phyloP scores from a whole-genome alignment of 2,888 invertebrate genomes.

The Deilephila porcellus region DNA sequence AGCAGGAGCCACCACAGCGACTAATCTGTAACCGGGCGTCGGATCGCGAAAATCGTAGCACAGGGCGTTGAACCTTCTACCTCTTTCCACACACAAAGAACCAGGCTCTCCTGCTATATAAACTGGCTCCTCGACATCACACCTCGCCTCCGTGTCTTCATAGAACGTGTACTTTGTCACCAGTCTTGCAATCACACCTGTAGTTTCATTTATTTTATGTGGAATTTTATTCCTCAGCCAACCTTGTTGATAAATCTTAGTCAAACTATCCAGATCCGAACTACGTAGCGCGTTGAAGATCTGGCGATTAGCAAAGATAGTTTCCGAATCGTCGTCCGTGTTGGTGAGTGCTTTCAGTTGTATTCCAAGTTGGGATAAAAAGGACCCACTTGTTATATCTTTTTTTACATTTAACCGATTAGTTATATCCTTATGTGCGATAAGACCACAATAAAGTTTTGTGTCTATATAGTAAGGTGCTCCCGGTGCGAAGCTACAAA shows the following conservation, averaged over 20 bases:
- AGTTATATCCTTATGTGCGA: constrained; percentile 53
- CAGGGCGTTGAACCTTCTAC: constrained; percentile 60
- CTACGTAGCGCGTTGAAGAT: constrained; percentile 38
- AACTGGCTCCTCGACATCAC: constrained; percentile 65
- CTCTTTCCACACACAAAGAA: constrained; percentile 63
- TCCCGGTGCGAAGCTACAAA: constrained; percentile 75
- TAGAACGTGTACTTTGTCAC: constrained; percentile 67
- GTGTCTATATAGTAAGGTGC: constrained; percentile 66
- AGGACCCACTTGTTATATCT: constrained; percentile 8
- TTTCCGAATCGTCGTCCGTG: neutral
- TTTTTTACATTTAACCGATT: constrained; percentile 15
- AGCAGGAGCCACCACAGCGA: constrained; percentile 72
- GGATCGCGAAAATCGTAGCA: constrained; percentile 73
- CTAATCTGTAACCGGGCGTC: constrained; percentile 68
- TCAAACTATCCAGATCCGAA: constrained; percentile 60
- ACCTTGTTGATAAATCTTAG: constrained; percentile 54
- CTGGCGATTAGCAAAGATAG: constrained; percentile 3
- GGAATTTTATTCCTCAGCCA: constrained; percentile 52
- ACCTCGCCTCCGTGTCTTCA: constrained; percentile 58
- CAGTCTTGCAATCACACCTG: constrained; percentile 60
- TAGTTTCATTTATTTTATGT: constrained; percentile 58
- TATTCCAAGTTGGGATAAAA: constrained; percentile 7
- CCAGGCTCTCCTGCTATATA: constrained; percentile 66
- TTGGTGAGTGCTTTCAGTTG: neutral
- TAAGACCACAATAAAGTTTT: constrained; percentile 68